Conservation (phyloP, 2,113 vertebrate genomes). For the Microtus richardsoni region DNA sequence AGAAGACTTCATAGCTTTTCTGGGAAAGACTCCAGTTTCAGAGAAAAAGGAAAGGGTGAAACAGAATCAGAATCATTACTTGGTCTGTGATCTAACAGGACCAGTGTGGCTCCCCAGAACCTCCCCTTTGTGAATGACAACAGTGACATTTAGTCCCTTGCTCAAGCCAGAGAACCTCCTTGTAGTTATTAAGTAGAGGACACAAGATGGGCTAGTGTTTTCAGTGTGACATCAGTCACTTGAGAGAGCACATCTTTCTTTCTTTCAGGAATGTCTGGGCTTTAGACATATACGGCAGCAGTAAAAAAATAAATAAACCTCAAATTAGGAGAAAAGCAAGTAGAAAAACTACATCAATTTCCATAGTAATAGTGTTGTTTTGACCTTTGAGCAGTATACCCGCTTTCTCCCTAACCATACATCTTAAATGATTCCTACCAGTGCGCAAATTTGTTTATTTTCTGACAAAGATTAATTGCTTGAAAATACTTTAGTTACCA, state of each 20-base stretch:
- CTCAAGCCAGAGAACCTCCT: constrained; percentile 5
- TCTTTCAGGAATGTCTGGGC: neutral
- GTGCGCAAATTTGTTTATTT: neutral
- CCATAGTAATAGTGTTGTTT: constrained; percentile 29
- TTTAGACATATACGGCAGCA: neutral
- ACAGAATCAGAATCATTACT: neutral
- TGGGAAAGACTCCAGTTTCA: neutral
- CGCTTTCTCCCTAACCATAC: neutral
- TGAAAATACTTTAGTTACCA: neutral
- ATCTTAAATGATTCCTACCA: neutral
- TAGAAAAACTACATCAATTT: neutral
- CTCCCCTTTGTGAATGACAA: neutral
- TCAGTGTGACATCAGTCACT: neutral
- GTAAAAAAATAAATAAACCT: constrained; percentile 6
- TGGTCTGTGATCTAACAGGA: neutral
- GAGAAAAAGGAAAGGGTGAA: neutral
- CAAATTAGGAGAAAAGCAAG: neutral
- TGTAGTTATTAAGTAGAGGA: neutral
- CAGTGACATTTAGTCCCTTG: neutral
- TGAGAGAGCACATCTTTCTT: constrained; percentile 17
- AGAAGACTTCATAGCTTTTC: neutral
- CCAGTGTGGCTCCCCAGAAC: neutral
- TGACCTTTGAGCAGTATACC: neutral
- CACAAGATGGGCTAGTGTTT: neutral
- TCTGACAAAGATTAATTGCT: neutral